phyloP scores from a whole-genome alignment of 2,888 invertebrate species.

The Anarsia innoxiella region DNA sequence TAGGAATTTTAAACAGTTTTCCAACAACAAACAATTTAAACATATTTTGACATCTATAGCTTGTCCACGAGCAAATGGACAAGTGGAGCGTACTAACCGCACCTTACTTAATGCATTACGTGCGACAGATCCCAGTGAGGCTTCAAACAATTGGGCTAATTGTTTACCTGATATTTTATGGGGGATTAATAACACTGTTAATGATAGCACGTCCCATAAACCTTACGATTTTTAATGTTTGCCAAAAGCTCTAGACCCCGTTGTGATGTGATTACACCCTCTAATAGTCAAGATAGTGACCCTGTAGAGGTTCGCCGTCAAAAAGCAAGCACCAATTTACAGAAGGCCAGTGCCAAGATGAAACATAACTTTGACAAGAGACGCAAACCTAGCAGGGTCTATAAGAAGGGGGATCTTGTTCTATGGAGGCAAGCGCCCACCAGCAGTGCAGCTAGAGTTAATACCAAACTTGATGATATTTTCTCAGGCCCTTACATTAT shows the following conservation, averaged over 20 bases:
- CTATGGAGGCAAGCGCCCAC: slow-evolving; percentile 20
- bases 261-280: not conserved
- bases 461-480: slow-evolving; percentile 20
- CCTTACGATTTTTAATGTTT: slow-evolving; percentile 24
- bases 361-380: slow-evolving; percentile 19
- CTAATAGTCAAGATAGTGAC: not conserved
- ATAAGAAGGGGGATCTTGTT: slow-evolving; percentile 21
- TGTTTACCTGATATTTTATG: slow-evolving; percentile 19
- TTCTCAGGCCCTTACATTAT: slow-evolving; percentile 25
- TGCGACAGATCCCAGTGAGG: slow-evolving; percentile 19
- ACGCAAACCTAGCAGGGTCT: slow-evolving; percentile 14
- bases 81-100: slow-evolving; percentile 24
- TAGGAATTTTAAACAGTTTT: slow-evolving; percentile 21
- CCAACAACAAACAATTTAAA: slow-evolving; percentile 19
- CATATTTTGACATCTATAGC: slow-evolving; percentile 21
- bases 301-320: not conserved
- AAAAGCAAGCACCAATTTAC: slow-evolving; percentile 1
- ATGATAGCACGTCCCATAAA: slow-evolving; percentile 18
- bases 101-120: slow-evolving; percentile 21
- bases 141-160: slow-evolving; percentile 22
- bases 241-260: slow-evolving; percentile 15
- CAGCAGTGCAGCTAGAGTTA: slow-evolving; percentile 16
- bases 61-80: slow-evolving; percentile 23
- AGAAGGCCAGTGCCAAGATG: slow-evolving; percentile 12
- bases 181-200: slow-evolving; percentile 25